These are phyloP conservation scores for Onthophagus taurus DNA, from an alignment of 1,140 invertebrate species.

Conservation along the genomic window DNA sequence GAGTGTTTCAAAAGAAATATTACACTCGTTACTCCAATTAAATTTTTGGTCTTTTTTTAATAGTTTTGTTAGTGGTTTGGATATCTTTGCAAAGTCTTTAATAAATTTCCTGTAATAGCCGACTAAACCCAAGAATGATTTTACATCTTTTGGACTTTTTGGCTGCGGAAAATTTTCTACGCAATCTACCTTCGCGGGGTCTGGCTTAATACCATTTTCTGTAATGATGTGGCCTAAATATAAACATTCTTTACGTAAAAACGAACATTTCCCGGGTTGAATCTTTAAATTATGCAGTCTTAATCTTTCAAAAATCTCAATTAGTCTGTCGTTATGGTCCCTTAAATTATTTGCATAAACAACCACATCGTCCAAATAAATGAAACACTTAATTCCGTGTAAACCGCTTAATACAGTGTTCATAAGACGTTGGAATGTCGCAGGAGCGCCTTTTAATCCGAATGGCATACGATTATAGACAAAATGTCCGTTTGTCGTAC, in stretches of 20 bases:
- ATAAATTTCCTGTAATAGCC: slow-evolving; percentile 40
- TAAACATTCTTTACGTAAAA: slow-evolving; percentile 28
- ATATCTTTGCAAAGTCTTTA: slow-evolving; percentile 27
- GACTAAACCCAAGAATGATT: slow-evolving; percentile 36
- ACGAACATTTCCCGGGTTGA: slow-evolving; percentile 37
- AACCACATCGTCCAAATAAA: slow-evolving; percentile 32
- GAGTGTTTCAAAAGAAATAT: slow-evolving; percentile 26
- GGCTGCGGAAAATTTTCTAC: slow-evolving; percentile 36
- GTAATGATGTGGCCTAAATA: slow-evolving; percentile 33
- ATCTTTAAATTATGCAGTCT: slow-evolving; percentile 31
- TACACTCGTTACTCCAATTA: slow-evolving; percentile 22
- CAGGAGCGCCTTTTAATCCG: slow-evolving; percentile 35
- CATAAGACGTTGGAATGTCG: slow-evolving; percentile 40
- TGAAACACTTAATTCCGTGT: slow-evolving; percentile 23
- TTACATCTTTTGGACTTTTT: slow-evolving; percentile 27
- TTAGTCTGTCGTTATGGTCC: slow-evolving; percentile 28
- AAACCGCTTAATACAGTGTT: slow-evolving; percentile 34
- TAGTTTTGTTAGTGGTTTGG: slow-evolving; percentile 32
- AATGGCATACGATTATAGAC: slow-evolving; percentile 36
- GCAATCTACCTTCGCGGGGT: slow-evolving; percentile 35
- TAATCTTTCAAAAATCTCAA: slow-evolving; percentile 27
- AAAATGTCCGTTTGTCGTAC: slow-evolving; percentile 31
- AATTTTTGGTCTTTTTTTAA: slow-evolving; percentile 32
- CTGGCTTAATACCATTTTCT: slow-evolving; percentile 35
- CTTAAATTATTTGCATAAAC: slow-evolving; percentile 15